These are phyloP conservation scores for Cremastobaeus sp. DNA, from an alignment of 2,888 invertebrate species.

Conservation along the genomic window DNA sequence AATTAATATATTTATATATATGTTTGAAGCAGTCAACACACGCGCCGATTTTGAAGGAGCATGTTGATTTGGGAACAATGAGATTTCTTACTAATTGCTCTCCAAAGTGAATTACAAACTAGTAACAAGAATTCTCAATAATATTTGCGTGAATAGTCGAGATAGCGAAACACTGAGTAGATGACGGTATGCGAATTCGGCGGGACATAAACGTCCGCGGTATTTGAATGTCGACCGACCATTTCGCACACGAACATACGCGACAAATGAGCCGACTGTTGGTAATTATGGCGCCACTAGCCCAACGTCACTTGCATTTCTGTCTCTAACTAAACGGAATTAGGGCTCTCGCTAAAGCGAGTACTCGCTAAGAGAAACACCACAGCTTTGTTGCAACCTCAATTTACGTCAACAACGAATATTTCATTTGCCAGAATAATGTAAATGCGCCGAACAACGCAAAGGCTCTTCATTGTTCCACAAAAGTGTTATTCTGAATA, in stretches of 20 bases:
- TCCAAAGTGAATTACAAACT: too few relatives aligned
- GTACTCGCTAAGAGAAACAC: slow-evolving; percentile 48
- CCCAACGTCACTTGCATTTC: slow-evolving; percentile 59
- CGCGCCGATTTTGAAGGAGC: too few relatives aligned
- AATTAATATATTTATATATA: too few relatives aligned
- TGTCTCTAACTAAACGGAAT: slow-evolving; percentile 56
- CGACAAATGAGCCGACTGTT: slow-evolving; percentile 61
- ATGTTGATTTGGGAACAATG: too few relatives aligned
- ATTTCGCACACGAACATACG: slow-evolving; percentile 42
- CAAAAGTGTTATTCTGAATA: slow-evolving; percentile 52
- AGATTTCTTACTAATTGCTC: too few relatives aligned
- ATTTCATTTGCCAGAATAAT: slow-evolving; percentile 52
- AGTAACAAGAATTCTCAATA: slow-evolving; percentile 6
- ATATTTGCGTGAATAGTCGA: slow-evolving; percentile 5
- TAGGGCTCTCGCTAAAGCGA: slow-evolving; percentile 50
- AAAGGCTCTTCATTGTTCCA: slow-evolving; percentile 39
- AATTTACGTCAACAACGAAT: slow-evolving; percentile 58
- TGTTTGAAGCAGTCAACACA: too few relatives aligned
- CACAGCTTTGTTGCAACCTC: slow-evolving; percentile 51
- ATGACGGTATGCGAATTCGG: slow-evolving; percentile 39
- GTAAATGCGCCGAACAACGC: slow-evolving; percentile 47
- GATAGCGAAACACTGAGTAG: slow-evolving; percentile 5
- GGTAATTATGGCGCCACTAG: slow-evolving; percentile 53
- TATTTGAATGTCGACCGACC: slow-evolving; percentile 36
- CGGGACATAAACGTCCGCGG: slow-evolving; percentile 35